A percentile compares a stretch with the other conserved stretches of the same genome.
phyloP scores from a whole-genome alignment of 1,140 invertebrate genomes.

The Drosophila ercepeae region DNA sequence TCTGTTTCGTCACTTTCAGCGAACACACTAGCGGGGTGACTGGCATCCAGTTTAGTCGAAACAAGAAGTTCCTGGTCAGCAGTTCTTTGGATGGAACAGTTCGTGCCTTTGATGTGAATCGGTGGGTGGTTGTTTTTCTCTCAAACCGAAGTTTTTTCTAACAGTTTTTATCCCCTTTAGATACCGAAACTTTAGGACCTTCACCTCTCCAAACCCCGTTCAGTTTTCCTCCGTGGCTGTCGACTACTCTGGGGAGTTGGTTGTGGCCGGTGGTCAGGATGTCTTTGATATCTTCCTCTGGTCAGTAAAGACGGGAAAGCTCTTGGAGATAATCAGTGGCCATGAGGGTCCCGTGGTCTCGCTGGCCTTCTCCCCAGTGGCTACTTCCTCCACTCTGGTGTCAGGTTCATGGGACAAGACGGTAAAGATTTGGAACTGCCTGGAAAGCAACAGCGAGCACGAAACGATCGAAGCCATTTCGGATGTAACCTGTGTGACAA shows the following conservation, averaged over 20 bases:
- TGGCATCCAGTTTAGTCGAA: constrained; percentile 93
- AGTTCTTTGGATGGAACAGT: constrained; percentile 97
- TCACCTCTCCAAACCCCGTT: constrained; percentile 94
- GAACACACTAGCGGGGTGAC: constrained; percentile 94
- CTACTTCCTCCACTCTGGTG: constrained; percentile 89
- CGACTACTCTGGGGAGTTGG: constrained; percentile 94
- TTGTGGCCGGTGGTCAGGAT: constrained; percentile 96
- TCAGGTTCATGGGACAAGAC: constrained; percentile 98
- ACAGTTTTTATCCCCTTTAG: constrained; percentile 8
- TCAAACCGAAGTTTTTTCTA: background rate
- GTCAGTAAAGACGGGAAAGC: constrained; percentile 95
- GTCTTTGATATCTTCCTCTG: constrained; percentile 98
- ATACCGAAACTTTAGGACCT: constrained; percentile 98
- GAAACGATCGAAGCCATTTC: constrained; percentile 92
- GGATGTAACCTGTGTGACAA: constrained; percentile 93
- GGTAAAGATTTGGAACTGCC: constrained; percentile 93
- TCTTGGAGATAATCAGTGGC: constrained; percentile 95
- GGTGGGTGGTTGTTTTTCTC: constrained; percentile 80
- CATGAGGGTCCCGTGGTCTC: constrained; percentile 96
- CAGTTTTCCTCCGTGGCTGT: constrained; percentile 97
- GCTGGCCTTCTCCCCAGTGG: constrained; percentile 91
- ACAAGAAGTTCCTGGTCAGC: constrained; percentile 96
- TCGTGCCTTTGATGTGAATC: constrained; percentile 95
- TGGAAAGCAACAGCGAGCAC: constrained; percentile 91
- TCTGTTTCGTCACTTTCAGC: constrained; percentile 97